Evolutionary conservation across 2,113 vertebrate species (phyloP).

Genomic region (Sinocyclocheilus maitianheensis): DNA sequence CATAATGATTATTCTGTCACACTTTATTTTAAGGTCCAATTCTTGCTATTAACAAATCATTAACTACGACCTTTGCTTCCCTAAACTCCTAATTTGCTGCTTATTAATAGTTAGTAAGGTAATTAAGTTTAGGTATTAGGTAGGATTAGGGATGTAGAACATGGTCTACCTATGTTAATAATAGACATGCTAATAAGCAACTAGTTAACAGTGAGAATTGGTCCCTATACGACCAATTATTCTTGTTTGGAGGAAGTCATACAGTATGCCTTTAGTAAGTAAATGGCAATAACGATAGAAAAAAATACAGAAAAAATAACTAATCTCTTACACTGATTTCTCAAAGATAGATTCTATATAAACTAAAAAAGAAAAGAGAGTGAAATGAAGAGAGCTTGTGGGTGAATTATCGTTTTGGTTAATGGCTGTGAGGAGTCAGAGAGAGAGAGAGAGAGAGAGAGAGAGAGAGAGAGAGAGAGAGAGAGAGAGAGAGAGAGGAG

Average conservation of each 20-base stretch:
- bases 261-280: neutral
- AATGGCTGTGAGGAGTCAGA: slow-evolving; percentile 89
- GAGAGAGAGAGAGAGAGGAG: slow-evolving; percentile 54
- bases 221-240: neutral
- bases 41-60: no score
- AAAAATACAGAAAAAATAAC: slow-evolving; percentile 35
- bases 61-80: no score
- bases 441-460: slow-evolving; percentile 64
- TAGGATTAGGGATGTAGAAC: no score
- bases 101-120: no score
- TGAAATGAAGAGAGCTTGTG: slow-evolving; percentile 76
- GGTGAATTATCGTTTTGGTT: slow-evolving; percentile 87
- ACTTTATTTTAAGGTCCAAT: no score
- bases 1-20: neutral
- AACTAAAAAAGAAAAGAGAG: slow-evolving; percentile 57
- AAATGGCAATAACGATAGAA: slow-evolving; percentile 39
- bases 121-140: no score
- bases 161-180: no score
- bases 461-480: neutral
- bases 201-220: no score
- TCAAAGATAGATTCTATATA: neutral
- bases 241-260: neutral
- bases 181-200: no score
- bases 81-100: no score
- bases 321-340: neutral